Evolutionary conservation across 2,888 invertebrate species (phyloP), one percentile per base, ranked within the genome.

Genomic region (Sinohyriopsis cumingii): DNA sequence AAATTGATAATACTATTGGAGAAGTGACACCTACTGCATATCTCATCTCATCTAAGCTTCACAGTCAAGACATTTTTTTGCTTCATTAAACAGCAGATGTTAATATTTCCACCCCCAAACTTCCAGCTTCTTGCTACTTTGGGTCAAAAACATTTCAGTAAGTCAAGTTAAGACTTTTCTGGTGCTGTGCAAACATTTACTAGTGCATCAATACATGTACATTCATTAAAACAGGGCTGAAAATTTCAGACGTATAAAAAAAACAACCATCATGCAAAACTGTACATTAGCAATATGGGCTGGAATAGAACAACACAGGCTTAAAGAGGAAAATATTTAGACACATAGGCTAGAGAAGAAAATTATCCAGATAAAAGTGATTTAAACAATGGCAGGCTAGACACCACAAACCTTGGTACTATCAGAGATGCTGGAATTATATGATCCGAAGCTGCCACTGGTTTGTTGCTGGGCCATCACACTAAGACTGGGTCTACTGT

Each of bases 351-450:
- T 22, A 22, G 45, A 33, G 45, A 53, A 62, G 7, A 33, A 61
- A 62, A 62, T 7, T 20, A 15, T 28, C 33, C 19, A 20, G 20
- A 62, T 24, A 24, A 18, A 22, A 62, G 18, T 53, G 54, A 25
- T 45, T 28, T 22, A 33, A 53, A 62, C 62, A 62, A 53, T 62
- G 22, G 62, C 62, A 62, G 62, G 45, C 62, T 22, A 9, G 45
- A 45, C 45, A 45, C 45, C 45, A 45, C 45, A 45, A 45, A 84
- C 84, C 78, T 80, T 82, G 56, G 77, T 74, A 75, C 84, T 83
- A 75, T 91, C 89, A 69, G 90, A 88, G 18, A 88, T 82, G 24
- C 84, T 79, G 72, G 88, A 89, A 24, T 89, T 87, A 78, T 89
- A 90, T 60, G 90, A 90, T 60, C 90, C 90, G 67, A 88, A 76